Conservation (phyloP, 2,797 vertebrate genomes). For the Cossypha caffra region DNA sequence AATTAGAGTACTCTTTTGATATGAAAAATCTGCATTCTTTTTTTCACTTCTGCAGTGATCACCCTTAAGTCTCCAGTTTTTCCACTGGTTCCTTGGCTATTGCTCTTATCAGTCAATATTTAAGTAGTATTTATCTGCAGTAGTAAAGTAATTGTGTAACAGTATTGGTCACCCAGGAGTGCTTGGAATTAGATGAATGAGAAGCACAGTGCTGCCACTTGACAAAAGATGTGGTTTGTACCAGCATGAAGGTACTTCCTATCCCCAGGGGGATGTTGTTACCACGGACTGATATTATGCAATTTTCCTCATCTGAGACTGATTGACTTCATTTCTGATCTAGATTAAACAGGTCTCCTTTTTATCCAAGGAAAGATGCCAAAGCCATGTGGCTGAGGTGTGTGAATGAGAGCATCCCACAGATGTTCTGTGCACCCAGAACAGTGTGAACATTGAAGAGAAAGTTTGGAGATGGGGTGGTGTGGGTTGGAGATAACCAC, state of each 20-base stretch:
- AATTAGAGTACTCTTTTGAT: not conserved
- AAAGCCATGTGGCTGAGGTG: not conserved
- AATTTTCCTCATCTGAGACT: not conserved
- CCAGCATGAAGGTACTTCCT: not conserved
- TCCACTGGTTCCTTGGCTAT: not conserved
- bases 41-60: not conserved
- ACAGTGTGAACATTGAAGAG: not conserved
- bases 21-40: not conserved
- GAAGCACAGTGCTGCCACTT: not conserved
- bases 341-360: not conserved
- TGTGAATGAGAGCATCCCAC: not conserved
- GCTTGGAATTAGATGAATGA: not conserved
- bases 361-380: not conserved
- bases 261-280: accelerated
- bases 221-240: not conserved
- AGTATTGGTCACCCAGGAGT: not conserved
- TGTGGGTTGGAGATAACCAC: not conserved
- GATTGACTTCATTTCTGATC: not conserved
- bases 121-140: not conserved
- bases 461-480: not conserved
- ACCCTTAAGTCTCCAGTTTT: not conserved
- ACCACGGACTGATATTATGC: not conserved
- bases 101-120: not conserved
- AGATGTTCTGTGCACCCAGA: not conserved
- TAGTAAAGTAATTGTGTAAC: not conserved